Conservation (phyloP, 1,140 invertebrate species). For the Drosophila rufa region DNA sequence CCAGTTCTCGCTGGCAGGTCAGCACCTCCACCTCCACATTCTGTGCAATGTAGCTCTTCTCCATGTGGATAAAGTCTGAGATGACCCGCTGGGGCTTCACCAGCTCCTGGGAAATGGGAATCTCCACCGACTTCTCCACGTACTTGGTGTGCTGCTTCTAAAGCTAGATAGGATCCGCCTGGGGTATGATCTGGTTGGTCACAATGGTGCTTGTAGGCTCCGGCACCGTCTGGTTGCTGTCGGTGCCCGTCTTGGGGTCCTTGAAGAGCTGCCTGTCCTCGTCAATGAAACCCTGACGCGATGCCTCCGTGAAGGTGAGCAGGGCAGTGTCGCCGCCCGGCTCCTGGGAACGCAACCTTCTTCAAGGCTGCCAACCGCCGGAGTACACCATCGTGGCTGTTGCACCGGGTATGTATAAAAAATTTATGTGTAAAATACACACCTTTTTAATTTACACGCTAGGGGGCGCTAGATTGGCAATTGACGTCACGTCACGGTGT, state of each 20-base stretch:
- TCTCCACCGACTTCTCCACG: conserved; percentile 77
- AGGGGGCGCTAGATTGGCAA: too few species aligned
- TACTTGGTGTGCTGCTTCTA: conserved; percentile 85
- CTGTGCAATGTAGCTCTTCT: conserved; percentile 77
- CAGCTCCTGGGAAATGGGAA: conserved; percentile 75
- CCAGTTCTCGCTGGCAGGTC: conserved; percentile 86
- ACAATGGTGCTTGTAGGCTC: conserved; percentile 84
- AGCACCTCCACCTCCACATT: conserved; percentile 75
- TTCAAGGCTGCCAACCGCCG: too few species aligned
- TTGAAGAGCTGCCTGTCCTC: conserved; percentile 91
- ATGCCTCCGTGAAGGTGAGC: conserved; percentile 91
- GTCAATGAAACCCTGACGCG: conserved; percentile 92
- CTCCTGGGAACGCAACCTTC: conserved; percentile 84
- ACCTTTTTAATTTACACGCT: too few species aligned
- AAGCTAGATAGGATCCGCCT: conserved; percentile 82
- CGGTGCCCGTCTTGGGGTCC: conserved; percentile 91
- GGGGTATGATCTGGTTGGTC: conserved; percentile 79
- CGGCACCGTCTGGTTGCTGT: conserved; percentile 85
- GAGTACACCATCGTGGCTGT: too few species aligned
- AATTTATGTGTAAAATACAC: too few species aligned
- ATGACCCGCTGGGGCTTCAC: conserved; percentile 84
- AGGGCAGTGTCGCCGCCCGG: conserved; percentile 87
- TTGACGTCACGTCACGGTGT: too few species aligned
- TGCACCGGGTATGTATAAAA: too few species aligned
- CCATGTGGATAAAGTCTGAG: conserved; percentile 85